phyloP scores from a whole-genome alignment of 2,888 invertebrate genomes.

The Watsonalla binaria region DNA sequence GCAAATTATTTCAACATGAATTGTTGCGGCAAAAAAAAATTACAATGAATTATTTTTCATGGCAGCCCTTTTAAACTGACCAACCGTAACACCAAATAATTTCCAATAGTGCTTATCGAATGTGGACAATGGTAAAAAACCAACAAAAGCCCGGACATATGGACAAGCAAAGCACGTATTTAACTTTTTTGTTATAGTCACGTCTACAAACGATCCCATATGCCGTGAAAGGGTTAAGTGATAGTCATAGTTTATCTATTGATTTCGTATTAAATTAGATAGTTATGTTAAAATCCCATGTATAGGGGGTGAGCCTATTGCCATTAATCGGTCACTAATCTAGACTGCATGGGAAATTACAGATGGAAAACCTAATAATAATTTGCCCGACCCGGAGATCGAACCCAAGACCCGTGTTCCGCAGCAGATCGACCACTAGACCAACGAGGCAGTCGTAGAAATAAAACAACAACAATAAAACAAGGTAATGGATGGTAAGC shows the following conservation, averaged over 20 bases:
- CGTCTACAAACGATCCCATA: conserved; percentile 45
- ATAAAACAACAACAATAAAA: conserved; percentile 6
- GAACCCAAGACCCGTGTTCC: too few species aligned
- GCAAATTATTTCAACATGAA: too few species aligned
- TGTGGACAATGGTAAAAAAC: conserved; percentile 46
- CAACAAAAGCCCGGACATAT: conserved; percentile 43
- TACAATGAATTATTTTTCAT: background rate
- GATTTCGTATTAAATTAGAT: conserved; percentile 37
- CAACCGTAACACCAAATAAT: conserved; percentile 29
- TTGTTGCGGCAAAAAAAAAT: too few species aligned
- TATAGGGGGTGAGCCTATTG: too few species aligned
- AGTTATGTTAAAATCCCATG: background rate
- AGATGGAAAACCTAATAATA: too few species aligned
- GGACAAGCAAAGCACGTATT: conserved; percentile 38
- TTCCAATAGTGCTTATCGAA: conserved; percentile 43
- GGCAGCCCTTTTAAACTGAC: conserved; percentile 43
- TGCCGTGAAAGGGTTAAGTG: conserved; percentile 42
- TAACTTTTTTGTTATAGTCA: conserved; percentile 34
- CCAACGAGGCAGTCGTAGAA: background rate
- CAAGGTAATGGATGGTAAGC: conserved; percentile 7
- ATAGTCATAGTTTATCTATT: conserved; percentile 51
- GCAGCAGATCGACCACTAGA: too few species aligned
- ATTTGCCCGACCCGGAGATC: too few species aligned
- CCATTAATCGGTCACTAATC: too few species aligned
- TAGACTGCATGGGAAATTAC: too few species aligned